These are phyloP conservation scores for Knipowitschia caucasica DNA, from an alignment of 2,797 vertebrate species.

Conservation along the genomic window DNA sequence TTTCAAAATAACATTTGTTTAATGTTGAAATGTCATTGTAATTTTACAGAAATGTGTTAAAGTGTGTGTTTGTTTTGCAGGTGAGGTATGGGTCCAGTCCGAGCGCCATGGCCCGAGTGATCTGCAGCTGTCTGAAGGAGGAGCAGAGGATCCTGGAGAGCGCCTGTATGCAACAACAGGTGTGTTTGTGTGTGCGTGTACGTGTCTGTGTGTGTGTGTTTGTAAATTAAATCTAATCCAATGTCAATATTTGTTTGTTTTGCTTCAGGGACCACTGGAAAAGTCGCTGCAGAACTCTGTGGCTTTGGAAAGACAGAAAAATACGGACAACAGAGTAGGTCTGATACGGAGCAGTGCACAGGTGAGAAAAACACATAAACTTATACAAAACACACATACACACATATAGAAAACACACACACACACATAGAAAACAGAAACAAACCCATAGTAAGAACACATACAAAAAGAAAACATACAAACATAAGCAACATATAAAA, in stretches of 20 bases:
- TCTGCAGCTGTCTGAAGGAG: slow-evolving; percentile 90
- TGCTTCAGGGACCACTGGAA: slow-evolving; percentile 86
- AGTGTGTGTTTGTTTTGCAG: too few relatives aligned
- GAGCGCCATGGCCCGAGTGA: slow-evolving; percentile 83
- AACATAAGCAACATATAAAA: too few relatives aligned
- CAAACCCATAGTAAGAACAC: too few relatives aligned
- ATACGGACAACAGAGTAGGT: slow-evolving; percentile 86
- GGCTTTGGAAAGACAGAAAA: slow-evolving; percentile 87
- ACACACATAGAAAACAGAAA: not conserved
- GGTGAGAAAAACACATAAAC: slow-evolving; percentile 77
- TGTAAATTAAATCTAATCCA: too few relatives aligned
- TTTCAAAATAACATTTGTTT: too few relatives aligned
- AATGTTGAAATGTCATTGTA: too few relatives aligned
- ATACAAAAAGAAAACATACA: too few relatives aligned
- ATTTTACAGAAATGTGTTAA: too few relatives aligned
- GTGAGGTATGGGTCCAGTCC: slow-evolving; percentile 86
- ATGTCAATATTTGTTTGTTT: not conserved
- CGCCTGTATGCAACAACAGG: slow-evolving; percentile 91
- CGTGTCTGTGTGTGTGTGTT: too few relatives aligned
- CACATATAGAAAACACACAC: not conserved
- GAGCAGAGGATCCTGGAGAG: slow-evolving; percentile 90
- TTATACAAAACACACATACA: not conserved
- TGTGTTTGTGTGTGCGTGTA: slow-evolving; percentile 61
- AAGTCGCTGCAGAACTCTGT: slow-evolving; percentile 87
- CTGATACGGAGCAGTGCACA: slow-evolving; percentile 87